These are phyloP conservation scores for Crotalus helleri DNA, from an alignment of 2,113 vertebrate species.

Conservation along the genomic window DNA sequence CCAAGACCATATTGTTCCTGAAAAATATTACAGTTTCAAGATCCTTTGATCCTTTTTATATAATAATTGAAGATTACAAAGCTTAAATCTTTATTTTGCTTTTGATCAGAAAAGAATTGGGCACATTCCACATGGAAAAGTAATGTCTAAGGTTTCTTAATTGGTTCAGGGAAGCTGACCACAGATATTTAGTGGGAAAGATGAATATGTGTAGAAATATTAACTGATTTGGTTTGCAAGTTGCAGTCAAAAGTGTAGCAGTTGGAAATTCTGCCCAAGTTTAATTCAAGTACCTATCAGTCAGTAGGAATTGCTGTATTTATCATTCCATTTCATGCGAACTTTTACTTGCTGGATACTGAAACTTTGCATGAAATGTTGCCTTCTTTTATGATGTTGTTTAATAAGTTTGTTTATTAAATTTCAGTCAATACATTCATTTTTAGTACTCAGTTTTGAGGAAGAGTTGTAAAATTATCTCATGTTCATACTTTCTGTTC, in stretches of 20 bases:
- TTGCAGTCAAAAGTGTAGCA: neutral
- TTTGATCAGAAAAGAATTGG: constrained; percentile 56
- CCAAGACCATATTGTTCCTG: neutral
- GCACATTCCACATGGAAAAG: constrained; percentile 66
- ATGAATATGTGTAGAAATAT: constrained; percentile 41
- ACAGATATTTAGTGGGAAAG: constrained; percentile 53
- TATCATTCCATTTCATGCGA: neutral
- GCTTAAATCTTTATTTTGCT: constrained; percentile 49
- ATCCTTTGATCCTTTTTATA: constrained; percentile 38
- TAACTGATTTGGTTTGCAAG: neutral
- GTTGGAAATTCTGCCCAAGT: neutral
- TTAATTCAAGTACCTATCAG: neutral
- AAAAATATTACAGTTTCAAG: constrained; percentile 39
- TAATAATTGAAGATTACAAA: constrained; percentile 53
- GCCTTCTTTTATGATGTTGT: neutral
- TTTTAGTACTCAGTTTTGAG: neutral
- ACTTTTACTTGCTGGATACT: neutral
- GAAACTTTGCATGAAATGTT: neutral
- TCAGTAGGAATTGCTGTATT: neutral
- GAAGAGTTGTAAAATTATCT: neutral
- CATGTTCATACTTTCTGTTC: neutral
- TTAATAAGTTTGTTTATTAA: neutral
- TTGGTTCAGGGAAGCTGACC: constrained; percentile 52
- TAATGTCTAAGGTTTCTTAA: constrained; percentile 64
- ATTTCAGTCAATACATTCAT: neutral